Conservation (phyloP, 1,140 invertebrate species). For the Uloborus diversus region DNA sequence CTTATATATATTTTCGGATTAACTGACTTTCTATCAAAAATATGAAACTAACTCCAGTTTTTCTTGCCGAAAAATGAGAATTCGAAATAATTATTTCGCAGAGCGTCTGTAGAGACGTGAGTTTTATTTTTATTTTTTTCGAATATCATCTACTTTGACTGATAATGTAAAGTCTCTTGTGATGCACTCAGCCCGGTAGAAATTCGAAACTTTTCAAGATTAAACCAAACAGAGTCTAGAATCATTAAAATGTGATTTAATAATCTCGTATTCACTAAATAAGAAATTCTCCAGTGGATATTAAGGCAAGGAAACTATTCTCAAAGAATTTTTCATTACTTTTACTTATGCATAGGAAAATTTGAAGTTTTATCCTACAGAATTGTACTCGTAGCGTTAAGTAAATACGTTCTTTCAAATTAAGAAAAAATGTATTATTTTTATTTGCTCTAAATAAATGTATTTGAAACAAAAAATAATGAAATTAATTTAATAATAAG, state of each 20-base stretch:
- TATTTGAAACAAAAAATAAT: no score
- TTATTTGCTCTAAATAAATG: no score
- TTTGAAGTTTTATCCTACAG: no score
- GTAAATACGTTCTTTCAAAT: no score
- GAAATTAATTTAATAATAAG: no score
- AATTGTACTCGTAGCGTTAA: no score
- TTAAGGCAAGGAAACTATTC: no score
- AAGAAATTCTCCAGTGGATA: no score
- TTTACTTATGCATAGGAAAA: no score
- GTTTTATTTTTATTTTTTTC: slow-evolving; percentile 14
- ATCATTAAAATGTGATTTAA: slow-evolving; percentile 38
- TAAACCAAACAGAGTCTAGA: slow-evolving; percentile 15
- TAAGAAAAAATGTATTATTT: no score
- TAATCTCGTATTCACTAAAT: no score
- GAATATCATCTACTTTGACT: slow-evolving; percentile 21
- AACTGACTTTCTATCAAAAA: slow-evolving; percentile 51
- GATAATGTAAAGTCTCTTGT: slow-evolving; percentile 1
- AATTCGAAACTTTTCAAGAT: slow-evolving; percentile 10
- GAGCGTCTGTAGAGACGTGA: background rate
- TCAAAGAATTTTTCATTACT: no score
- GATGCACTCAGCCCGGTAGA: background rate
- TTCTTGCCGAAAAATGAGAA: slow-evolving; percentile 48
- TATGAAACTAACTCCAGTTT: slow-evolving; percentile 31
- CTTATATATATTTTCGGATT: slow-evolving; percentile 51
- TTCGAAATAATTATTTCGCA: slow-evolving; percentile 50